Percentiles rank a stretch among this genome's conserved stretches.
Conservation (phyloP, 2,797 vertebrate genomes). For the Leptatherina wallacei region DNA sequence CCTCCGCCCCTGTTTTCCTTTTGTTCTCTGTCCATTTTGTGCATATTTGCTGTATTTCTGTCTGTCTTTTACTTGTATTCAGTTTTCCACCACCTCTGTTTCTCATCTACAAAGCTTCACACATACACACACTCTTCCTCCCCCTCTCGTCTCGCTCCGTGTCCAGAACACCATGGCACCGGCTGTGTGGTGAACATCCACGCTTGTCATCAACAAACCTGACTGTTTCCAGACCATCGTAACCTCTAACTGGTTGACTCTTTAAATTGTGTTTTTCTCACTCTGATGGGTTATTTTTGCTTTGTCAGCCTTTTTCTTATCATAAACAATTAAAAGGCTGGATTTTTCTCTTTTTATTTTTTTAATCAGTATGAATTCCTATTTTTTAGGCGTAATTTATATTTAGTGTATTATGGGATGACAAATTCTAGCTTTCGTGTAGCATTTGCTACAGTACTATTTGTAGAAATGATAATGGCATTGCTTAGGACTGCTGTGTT, state of each 20-base stretch:
- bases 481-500: not conserved
- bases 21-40: not conserved
- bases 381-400: not conserved
- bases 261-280: slow-evolving; percentile 12
- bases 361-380: not conserved
- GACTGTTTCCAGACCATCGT: slow-evolving; percentile 69
- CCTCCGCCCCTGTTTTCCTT: slow-evolving; percentile 14
- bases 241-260: slow-evolving; percentile 23
- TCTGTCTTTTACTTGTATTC: slow-evolving; percentile 27
- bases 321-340: not conserved
- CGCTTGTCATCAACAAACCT: slow-evolving; percentile 67
- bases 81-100: slow-evolving; percentile 35
- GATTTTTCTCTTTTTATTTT: too few species aligned
- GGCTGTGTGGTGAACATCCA: slow-evolving; percentile 40
- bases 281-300: slow-evolving; percentile 1
- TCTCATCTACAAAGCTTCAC: slow-evolving; percentile 37
- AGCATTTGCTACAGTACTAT: too few species aligned
- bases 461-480: not conserved
- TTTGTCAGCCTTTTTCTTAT: not conserved
- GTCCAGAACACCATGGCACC: slow-evolving; percentile 71
- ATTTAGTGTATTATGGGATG: not conserved
- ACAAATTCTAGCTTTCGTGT: too few species aligned
- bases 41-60: slow-evolving; percentile 17
- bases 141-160: slow-evolving; percentile 54
- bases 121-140: not conserved